A percentile compares a stretch with the other conserved stretches of the same genome.
phyloP scores from a whole-genome alignment of 2,113 vertebrate genomes.

The Nestor notabilis region DNA sequence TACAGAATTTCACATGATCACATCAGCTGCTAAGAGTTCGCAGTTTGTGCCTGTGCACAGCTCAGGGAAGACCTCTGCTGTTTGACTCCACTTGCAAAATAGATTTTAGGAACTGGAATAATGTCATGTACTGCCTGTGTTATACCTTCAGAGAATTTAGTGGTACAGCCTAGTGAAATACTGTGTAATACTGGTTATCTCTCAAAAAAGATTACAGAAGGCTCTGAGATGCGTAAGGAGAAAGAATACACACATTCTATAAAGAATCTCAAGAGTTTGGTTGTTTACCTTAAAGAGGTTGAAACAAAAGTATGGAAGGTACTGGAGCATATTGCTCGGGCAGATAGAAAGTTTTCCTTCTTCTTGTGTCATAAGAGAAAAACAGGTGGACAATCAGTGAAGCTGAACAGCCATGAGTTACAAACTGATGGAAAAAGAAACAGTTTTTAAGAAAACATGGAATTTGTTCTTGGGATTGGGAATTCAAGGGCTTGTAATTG shows the following conservation, averaged over 20 bases:
- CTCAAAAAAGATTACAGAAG: background rate
- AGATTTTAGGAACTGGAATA: background rate
- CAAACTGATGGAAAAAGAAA: background rate
- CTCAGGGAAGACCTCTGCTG: slow-evolving; percentile 64
- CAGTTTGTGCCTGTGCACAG: background rate
- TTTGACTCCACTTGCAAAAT: slow-evolving; percentile 5
- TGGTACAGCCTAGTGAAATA: background rate
- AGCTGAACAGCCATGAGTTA: background rate
- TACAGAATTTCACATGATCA: background rate
- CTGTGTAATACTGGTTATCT: background rate
- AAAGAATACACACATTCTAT: background rate
- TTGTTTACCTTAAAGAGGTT: background rate
- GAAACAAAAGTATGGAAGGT: background rate
- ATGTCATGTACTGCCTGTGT: background rate
- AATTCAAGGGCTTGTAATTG: background rate
- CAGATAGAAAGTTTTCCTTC: background rate
- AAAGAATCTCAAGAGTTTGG: background rate
- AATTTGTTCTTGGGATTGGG: background rate
- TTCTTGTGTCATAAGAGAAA: background rate
- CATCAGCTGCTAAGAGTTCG: background rate
- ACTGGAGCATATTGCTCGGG: background rate
- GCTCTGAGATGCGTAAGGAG: background rate
- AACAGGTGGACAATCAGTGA: background rate
- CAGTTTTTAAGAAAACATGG: background rate
- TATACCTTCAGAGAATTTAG: background rate